These are phyloP conservation scores for Vipera latastei DNA, from an alignment of 2,797 vertebrate genomes.

Conservation along the genomic window DNA sequence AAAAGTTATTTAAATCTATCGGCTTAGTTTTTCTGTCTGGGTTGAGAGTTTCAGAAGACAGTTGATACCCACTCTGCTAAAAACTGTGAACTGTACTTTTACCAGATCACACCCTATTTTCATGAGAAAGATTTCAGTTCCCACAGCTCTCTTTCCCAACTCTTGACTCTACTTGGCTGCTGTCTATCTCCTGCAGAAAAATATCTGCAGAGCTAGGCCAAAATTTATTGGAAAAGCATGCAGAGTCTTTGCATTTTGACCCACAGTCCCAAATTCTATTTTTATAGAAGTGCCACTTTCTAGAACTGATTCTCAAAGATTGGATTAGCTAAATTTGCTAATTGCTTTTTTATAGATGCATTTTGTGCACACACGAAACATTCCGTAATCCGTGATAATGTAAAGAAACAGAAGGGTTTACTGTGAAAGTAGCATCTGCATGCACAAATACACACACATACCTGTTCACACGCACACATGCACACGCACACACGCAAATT, in stretches of 20 bases:
- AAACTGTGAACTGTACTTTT: neutral
- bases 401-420: neutral
- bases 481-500: rapidly evolving
- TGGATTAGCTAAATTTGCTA: neutral
- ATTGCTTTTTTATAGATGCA: neutral
- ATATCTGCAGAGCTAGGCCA: neutral
- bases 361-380: neutral
- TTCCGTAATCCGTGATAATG: neutral
- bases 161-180: neutral
- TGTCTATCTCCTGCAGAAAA: neutral
- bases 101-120: neutral
- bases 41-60: neutral
- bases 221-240: neutral
- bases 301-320: neutral
- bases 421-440: neutral
- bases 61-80: neutral
- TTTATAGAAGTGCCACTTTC: neutral
- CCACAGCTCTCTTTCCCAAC: neutral
- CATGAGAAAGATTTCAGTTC: neutral
- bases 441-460: neutral
- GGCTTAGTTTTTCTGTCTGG: neutral
- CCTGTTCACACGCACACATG: too few relatives aligned
- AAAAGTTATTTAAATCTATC: neutral
- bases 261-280: neutral
- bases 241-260: neutral